Evolutionary conservation across 2,888 invertebrate species (phyloP), one percentile per base, ranked within the genome.

Genomic region (Athetis lepigone): DNA sequence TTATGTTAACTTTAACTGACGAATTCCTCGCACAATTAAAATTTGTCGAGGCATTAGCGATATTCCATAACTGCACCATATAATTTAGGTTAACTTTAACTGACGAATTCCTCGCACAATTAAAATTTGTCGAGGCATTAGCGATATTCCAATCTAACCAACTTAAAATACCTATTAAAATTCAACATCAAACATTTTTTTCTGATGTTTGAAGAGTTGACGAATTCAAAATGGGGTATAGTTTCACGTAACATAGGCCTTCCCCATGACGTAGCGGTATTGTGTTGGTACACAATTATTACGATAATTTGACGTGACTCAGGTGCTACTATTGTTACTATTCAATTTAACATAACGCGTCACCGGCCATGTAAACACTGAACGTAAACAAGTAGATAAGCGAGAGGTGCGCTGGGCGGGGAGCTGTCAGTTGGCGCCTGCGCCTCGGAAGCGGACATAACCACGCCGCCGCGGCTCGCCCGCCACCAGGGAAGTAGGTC

Each of bases 391-490:
- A 64, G 74, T 70, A 86, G 91, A 92, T 92, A 93, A 89, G 84
- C 81, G 82, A 75, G 81, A 82, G 81, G 83, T 77, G 80, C 73
- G 81, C 79, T 78, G 81, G 50, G 77, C 57, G 83, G 78, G 84
- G 80, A 81, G 77, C 83, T 80, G 82, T 82, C 85, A 92, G 92
- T 93, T 85, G 77, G 84, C 94, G 93, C 92, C 75, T 93, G 95
- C 94, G 94, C 92, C 88, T 81, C 79, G 78, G 36, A 70, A 73
- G 66, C 76, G 83, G 72, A 84, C 77, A 77, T 56, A 77, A 87
- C 77, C 81, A 85, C 88, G 89, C 88, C 84, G 84, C 85, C 88
- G 87, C 83, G 79, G 63, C 57, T 74, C 70, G 79, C 70, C 63
- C 58, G 52, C 43, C 37, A 59, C 45, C 42, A 66, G 49, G 27